A percentile compares a stretch with the other conserved stretches of the same genome.
Conservation (phyloP, 2,113 vertebrate genomes). For the Meleagris gallopavo region DNA sequence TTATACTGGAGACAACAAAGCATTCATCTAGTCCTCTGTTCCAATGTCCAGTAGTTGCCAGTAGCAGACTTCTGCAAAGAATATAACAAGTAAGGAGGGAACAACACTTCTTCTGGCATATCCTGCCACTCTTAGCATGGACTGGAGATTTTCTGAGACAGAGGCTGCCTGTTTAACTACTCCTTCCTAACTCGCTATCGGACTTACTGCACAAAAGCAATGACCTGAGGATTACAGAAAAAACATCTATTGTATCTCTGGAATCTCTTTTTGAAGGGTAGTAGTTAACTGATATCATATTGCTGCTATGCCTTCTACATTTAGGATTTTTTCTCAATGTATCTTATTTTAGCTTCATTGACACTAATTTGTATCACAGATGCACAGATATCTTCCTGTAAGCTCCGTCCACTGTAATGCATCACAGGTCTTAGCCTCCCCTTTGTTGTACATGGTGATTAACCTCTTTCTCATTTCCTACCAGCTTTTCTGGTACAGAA, state of each 20-base stretch:
- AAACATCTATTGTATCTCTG: background rate
- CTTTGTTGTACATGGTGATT: background rate
- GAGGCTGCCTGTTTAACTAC: background rate
- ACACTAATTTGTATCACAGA: background rate
- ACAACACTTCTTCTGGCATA: background rate
- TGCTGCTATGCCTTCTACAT: background rate
- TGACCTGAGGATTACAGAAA: background rate
- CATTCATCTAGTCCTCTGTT: background rate
- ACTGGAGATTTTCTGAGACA: constrained; percentile 15
- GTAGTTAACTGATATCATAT: background rate
- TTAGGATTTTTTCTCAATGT: background rate
- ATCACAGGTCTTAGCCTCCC: background rate
- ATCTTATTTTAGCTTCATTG: background rate
- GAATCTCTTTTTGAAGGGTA: background rate
- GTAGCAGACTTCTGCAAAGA: background rate
- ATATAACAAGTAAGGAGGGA: background rate
- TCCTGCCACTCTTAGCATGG: background rate
- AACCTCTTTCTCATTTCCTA: background rate
- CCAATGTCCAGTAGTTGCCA: background rate
- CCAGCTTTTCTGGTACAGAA: background rate
- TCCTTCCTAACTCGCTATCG: background rate
- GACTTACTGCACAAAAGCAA: background rate
- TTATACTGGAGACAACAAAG: background rate
- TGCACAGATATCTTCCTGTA: background rate
- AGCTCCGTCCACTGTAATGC: background rate